Evolutionary conservation across 2,113 vertebrate species (phyloP).

Genomic region (Pseudolaguvia tuberculata): DNA sequence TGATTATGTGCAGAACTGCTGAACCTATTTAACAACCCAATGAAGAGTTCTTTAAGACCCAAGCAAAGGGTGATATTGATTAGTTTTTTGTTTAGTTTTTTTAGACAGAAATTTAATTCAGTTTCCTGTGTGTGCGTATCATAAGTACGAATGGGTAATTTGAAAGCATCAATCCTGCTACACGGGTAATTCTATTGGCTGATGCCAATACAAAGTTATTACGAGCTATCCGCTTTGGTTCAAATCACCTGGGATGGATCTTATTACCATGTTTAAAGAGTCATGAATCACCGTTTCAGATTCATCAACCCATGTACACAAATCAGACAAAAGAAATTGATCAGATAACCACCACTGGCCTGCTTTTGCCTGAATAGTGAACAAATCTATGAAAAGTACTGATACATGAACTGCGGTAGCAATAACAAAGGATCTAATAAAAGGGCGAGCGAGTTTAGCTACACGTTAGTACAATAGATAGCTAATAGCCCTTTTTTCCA

Average conservation of each 20-base stretch:
- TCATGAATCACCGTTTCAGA: background rate
- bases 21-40: background rate
- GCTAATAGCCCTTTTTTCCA: background rate
- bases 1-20: background rate
- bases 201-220: too few relatives aligned
- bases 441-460: background rate
- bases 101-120: too few relatives aligned
- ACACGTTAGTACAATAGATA: background rate
- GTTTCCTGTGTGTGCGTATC: background rate
- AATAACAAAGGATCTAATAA: background rate
- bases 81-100: background rate
- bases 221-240: background rate
- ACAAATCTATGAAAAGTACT: background rate
- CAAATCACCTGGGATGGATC: background rate
- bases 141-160: background rate
- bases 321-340: background rate
- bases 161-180: background rate
- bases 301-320: background rate
- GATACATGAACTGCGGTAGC: too few relatives aligned
- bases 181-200: background rate
- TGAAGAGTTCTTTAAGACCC: background rate
- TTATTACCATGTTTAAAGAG: background rate
- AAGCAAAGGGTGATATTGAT: background rate
- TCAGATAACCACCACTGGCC: background rate
- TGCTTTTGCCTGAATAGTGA: background rate